Evolutionary conservation across 2,888 invertebrate species (phyloP), one percentile per base, ranked within the genome.

Genomic region (Chrysodeixis includens): DNA sequence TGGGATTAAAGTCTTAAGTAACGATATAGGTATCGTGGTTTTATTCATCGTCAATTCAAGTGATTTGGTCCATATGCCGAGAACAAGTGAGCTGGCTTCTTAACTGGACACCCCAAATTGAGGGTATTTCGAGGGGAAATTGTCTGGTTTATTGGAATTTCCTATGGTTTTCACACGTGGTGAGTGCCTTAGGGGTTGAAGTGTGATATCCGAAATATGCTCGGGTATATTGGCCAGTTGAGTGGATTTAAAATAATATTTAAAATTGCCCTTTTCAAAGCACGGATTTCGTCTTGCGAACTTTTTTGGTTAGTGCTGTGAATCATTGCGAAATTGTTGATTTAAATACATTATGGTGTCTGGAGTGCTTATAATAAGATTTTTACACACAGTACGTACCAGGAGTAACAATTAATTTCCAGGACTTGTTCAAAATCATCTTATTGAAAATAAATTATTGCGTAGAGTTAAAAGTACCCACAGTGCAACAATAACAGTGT

Each of bases 21-120:
- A 56, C 22, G 49, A 79, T 64, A 74, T 30, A 7, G 7, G 9
- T 67, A 78, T 54, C 22, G 30, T 79, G 74, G 83, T 68, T 61
- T 77, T 80, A 70, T 70, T 79, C 83, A 82, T 82, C 84, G 87
- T 88, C 87, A 88, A 90, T 88, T 82, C 85, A 84, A 86, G 86
- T 87, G 87, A 94, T 93, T 91, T 86, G 84, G 85, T 85, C 90
- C 94, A 93, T 94, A 93, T 93, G 94, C 92, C 83, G 89, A 88
- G 88, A 90, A 93, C 91, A 91, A 94, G 92, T 90, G 92, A 92
- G 84, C 88, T 86, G 89, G 88, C 92, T 90, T 89, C 92, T 93
- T 92, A 91, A 93, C 92, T 92, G 93, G 93, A 93, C 94, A 91
- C 94, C 93, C 94, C 81, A 90, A 91, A 91, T 90, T 90, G 91